Evolutionary conservation across 2,888 invertebrate genomes (phyloP), one percentile per base, ranked within the genome.

Genomic region (Sphaeridia pumilis): DNA sequence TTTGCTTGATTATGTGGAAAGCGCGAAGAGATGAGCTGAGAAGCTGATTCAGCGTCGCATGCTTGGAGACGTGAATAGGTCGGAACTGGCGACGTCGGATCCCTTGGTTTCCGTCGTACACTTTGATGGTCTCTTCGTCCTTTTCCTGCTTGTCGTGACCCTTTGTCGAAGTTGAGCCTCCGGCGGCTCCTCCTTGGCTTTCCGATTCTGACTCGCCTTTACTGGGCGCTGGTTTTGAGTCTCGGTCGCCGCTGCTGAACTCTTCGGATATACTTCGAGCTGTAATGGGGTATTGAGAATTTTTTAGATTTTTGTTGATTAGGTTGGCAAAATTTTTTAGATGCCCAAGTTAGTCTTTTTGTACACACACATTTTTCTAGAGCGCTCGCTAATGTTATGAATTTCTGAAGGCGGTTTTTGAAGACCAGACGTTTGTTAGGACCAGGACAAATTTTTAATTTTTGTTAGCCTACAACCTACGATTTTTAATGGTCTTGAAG

Each of bases 51-150:
- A 86, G 81, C 64, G 84, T 81, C 70, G 90, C 87, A 71, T 85
- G 85, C 68, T 90, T 83, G 43, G 89, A 81, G 65, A 98, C 87
- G 67, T 84, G 82, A 68, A 97, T 85, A 59, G 87, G 87, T 69
- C 97, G 84, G 78, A 90, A 97, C 70, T 90, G 82, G 65, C 87
- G 81, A 67, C 89, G 81, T 66, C 87, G 80, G 73, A 90, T 80
- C 66, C 97, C 94, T 71, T 82, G 87, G 75, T 97, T 93, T 63
- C 98, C 98, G 76, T 98, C 98, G 74, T 90, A 98, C 66, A 98
- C 94, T 74, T 94, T 92, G 64, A 95, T 82, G 42, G 56, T 54
- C 55, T 64, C 64, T 45, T 93, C 93, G 68, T 92, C 90, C 67
- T 87, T 88, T 67, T 89, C 87, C n/a, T n/a, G n/a, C 66, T 71